Conservation (phyloP, 2,888 invertebrate species). For the Apomyelois bistriatella region DNA sequence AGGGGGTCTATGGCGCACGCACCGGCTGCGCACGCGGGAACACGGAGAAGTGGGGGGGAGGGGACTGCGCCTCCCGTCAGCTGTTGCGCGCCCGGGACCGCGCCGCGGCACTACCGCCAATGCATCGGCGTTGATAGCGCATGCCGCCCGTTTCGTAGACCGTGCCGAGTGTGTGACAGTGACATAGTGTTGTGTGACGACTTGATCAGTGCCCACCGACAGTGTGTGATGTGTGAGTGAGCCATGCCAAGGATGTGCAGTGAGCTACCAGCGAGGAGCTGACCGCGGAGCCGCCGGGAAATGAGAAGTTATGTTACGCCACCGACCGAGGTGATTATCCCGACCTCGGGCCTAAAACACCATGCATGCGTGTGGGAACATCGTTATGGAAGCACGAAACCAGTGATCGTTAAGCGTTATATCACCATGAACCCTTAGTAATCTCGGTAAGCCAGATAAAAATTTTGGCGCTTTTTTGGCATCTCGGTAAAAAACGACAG, state of each 20-base stretch:
- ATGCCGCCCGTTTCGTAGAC: conserved; percentile 52
- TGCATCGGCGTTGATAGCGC: conserved; percentile 73
- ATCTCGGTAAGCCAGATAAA: conserved; percentile 52
- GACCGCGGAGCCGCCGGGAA: conserved; percentile 63
- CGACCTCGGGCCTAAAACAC: conserved; percentile 62
- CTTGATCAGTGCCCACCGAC: conserved; percentile 31
- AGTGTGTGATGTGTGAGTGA: conserved; percentile 51
- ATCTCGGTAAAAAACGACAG: conserved; percentile 32
- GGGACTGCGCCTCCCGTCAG: conserved; percentile 75
- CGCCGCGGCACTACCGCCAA: conserved; percentile 64
- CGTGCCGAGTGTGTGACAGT: conserved; percentile 35
- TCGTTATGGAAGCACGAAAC: conserved; percentile 36
- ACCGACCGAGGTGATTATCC: conserved; percentile 79
- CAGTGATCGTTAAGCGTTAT: conserved; percentile 38
- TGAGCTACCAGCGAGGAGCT: conserved; percentile 57
- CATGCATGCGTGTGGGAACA: conserved; percentile 59
- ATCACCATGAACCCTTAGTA: conserved; percentile 39
- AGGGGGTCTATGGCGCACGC: conserved; percentile 62
- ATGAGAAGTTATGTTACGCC: conserved; percentile 76
- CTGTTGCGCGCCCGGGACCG: conserved; percentile 77
- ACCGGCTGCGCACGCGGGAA: conserved; percentile 65
- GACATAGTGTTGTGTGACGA: conserved; percentile 35
- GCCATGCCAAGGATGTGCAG: conserved; percentile 63
- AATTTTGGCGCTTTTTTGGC: conserved; percentile 53
- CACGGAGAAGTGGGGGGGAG: conserved; percentile 32